A percentile compares a stretch with the other conserved stretches of the same genome.
These are phyloP conservation scores for Xylocampa areola DNA, from an alignment of 2,888 invertebrate genomes.

Conservation along the genomic window DNA sequence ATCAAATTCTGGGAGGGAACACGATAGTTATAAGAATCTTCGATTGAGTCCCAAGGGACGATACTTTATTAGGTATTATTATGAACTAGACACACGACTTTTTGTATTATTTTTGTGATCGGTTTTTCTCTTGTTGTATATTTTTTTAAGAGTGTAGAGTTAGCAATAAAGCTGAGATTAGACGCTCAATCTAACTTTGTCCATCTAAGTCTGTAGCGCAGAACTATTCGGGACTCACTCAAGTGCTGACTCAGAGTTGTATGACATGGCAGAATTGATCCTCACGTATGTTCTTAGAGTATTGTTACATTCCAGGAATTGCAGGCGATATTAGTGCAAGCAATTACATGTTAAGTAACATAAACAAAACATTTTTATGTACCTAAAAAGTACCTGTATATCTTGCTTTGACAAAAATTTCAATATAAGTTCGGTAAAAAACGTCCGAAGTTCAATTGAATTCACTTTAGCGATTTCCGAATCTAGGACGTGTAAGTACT, in stretches of 20 bases:
- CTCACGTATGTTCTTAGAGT: constrained; percentile 14
- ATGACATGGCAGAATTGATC: constrained; percentile 38
- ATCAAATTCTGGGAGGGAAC: constrained; percentile 37
- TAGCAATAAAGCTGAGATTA: constrained; percentile 30
- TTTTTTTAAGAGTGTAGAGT: constrained; percentile 1
- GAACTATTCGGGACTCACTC: constrained; percentile 32
- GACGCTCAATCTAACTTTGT: constrained; percentile 47
- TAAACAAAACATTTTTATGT: no score
- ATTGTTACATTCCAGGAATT: constrained; percentile 38
- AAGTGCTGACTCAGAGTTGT: constrained; percentile 34
- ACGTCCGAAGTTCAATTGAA: neutral
- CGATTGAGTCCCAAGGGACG: constrained; percentile 30
- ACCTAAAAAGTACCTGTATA: no score
- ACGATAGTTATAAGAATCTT: constrained; percentile 13
- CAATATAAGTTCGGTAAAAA: neutral
- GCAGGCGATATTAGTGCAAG: constrained; percentile 20
- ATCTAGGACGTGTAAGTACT: neutral
- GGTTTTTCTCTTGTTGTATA: constrained; percentile 4
- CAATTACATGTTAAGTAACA: constrained; percentile 11
- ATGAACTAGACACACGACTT: constrained; percentile 20
- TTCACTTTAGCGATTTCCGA: constrained; percentile 4
- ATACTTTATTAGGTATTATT: constrained; percentile 23
- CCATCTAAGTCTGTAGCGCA: constrained; percentile 24
- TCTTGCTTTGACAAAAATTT: neutral
- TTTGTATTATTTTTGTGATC: constrained; percentile 23